These are phyloP conservation scores for Caenorhabditis zanzibari DNA, from an alignment of 2,888 invertebrate species.

Conservation along the genomic window DNA sequence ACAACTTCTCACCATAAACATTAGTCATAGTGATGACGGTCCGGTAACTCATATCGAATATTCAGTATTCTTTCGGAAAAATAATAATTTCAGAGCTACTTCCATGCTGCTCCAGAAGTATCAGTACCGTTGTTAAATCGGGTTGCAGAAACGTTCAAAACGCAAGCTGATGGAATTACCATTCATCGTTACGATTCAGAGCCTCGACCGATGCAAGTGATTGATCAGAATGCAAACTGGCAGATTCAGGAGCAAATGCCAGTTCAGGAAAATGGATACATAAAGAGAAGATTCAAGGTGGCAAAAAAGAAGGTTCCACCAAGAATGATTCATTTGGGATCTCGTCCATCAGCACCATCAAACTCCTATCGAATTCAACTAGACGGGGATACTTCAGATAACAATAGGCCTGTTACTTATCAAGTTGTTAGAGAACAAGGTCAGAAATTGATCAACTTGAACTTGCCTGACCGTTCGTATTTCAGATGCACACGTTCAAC, in stretches of 20 bases:
- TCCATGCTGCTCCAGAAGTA: constrained; percentile 44
- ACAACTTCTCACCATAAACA: constrained; percentile 55
- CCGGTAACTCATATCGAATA: constrained; percentile 30
- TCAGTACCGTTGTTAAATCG: constrained; percentile 31
- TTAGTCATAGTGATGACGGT: constrained; percentile 63
- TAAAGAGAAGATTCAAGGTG: constrained; percentile 57
- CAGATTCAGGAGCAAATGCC: constrained; percentile 47
- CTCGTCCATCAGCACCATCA: constrained; percentile 22
- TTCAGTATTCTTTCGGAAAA: neutral
- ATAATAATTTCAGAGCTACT: constrained; percentile 38
- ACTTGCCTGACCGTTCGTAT: neutral
- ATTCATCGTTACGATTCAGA: constrained; percentile 64
- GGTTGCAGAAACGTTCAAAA: constrained; percentile 15
- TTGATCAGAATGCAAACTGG: constrained; percentile 56
- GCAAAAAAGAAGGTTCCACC: constrained; percentile 55
- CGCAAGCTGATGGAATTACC: constrained; percentile 52
- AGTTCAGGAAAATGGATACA: constrained; percentile 29
- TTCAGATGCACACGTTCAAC: constrained; percentile 43
- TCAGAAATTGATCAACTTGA: neutral
- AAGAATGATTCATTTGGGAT: constrained; percentile 56
- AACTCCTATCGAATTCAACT: constrained; percentile 55
- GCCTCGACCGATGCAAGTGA: constrained; percentile 52
- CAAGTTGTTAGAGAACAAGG: constrained; percentile 54
- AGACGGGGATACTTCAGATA: constrained; percentile 31
- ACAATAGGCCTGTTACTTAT: constrained; percentile 43